Evolutionary conservation across 2,888 invertebrate genomes (phyloP), one percentile per base, ranked within the genome.

Genomic region (Drosophila prolongata): DNA sequence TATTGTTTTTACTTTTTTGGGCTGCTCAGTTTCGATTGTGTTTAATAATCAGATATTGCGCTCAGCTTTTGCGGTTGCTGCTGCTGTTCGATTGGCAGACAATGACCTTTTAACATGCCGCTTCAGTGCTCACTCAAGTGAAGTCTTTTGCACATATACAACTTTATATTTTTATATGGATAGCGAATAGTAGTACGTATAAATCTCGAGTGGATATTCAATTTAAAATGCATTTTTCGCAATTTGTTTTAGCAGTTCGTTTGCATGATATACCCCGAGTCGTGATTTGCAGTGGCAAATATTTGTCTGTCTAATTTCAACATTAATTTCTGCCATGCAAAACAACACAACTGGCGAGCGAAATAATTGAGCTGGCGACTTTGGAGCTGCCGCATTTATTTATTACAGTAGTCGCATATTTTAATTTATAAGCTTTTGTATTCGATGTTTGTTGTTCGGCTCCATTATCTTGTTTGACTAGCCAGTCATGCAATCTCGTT

Each of bases 261-360:
- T 87, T 86, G 78, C 83, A 82, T 84, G 86, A 78, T 76, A 77
- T 47, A 16, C 67, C 66, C 19, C 13, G 74, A 82, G 83, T 85
- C 84, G 86, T 85, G 84, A 85, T 85, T 86, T 75, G 83, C 88
- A 77, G 88, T 84, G 83, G 88, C 84, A 86, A 88, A 77, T 68
- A 77, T 74, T 68, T 67, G 66, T 70, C 72, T 67, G 69, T 70
- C 71, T 76, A 78, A 83, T 76, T 84, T 81, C 76, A 76, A 69
- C 80, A 82, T 71, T 82, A 75, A 75, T 83, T 74, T 75, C 65
- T 71, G 76, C 75, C 85, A 72, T 58, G 81, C 81, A 69, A 80
- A 80, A 75, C 74, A 82, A 72, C 72, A 58, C 34, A 59, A 40
- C 54, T 58, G 40, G 44, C 62, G 46, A 59, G 74, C 68, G 47